Base-by-base conservation (phyloP, 37 sponge, comb jelly and placozoan species). In the Lycopodina hypogea region DNA sequence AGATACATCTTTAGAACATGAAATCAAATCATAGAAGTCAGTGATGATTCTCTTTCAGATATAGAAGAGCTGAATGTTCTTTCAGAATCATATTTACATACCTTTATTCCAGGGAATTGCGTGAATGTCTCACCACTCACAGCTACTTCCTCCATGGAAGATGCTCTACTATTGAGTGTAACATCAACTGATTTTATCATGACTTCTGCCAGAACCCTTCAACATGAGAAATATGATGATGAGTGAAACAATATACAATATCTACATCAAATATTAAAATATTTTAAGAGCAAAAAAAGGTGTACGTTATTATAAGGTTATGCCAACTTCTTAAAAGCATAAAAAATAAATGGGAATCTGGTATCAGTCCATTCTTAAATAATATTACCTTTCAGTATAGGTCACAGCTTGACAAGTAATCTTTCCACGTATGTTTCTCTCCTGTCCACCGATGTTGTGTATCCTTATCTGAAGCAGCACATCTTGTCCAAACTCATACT, bases 1-100 rank as follows among this genome's bases (percentile, higher is more conserved):
- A 83, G 70, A 70, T 76, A 83, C 48, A 76, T 75, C 81, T 72
- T 28, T n/a, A 37, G n/a, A n/a, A 15, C 8, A 28, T 60, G 61
- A n/a, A 60, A 60, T 53, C 17, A 12, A 53, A 19, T 53, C 55
- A 53, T 17, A 19, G 15, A 18, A 52, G 53, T 15, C 15, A 52
- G 34, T 74, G 55, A 11, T 21, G 2, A 23, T 19, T 18, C 53
- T 18, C 15, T 15, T 15, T 18, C 15, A 15, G 53, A 52, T 15
- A 52, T 52, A 15, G 15, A 52, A 52, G 11, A 15, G 11, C 11
- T 18, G 15, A 18, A 52, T 52, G 15, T 60, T 8, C 61, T 60
- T 60, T 60, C n/a, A n/a, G n/a, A n/a, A n/a, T n/a, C n/a, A n/a
- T n/a, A n/a, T n/a, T n/a, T n/a, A n/a, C n/a, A n/a, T n/a, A n/a